Base-by-base conservation (phyloP, 2,113 vertebrate species). In the Rhodinocichla rosea region DNA sequence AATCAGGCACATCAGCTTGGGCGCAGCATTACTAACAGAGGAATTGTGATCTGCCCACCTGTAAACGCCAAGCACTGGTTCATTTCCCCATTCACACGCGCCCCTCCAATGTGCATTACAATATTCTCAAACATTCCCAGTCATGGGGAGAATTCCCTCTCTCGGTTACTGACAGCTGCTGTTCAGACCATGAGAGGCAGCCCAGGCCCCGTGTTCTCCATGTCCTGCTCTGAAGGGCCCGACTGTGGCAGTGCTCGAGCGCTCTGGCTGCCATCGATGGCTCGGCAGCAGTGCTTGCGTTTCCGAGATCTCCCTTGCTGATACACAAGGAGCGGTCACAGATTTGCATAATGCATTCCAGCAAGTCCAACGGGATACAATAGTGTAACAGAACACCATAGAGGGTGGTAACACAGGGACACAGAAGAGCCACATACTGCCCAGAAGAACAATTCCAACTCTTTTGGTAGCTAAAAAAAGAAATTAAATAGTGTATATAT, bases 261-360 rank as follows among this genome's bases (percentile, higher is more conserved):
- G 64, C 5, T 53, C 84, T 55, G 94, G 56, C 57, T 86, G 70
- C 19, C 59, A 89, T 52, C 49, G 30, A 49, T 0, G 53, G 63
- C 83, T 67, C 37, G 2, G 77, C 84, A 76, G 83, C 53, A 92
- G 73, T 22, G 69, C 82, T 75, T 75, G 62, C 19, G 1, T 90
- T 93, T 87, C 92, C 10, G 83, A 95, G 95, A 95, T 93, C 85
- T 94, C 91, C 74, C 92, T 83, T 45, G 73, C 92, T 93, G 92
- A 97, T 94, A 96, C 80, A 56, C 83, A 94, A 93, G 90, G 91
- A 94, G 57, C 22, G 0, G 19, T 56, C 77, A 55, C 22, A 63
- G 60, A 97, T 96, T 97, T 96, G 89, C 94, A 95, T 96, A 95
- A 92, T 71, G 70, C 81, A 96, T 95, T 91, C 90, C 93, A 79